phyloP scores from a whole-genome alignment of 2,113 vertebrate species.

The Seriola rivoliana region DNA sequence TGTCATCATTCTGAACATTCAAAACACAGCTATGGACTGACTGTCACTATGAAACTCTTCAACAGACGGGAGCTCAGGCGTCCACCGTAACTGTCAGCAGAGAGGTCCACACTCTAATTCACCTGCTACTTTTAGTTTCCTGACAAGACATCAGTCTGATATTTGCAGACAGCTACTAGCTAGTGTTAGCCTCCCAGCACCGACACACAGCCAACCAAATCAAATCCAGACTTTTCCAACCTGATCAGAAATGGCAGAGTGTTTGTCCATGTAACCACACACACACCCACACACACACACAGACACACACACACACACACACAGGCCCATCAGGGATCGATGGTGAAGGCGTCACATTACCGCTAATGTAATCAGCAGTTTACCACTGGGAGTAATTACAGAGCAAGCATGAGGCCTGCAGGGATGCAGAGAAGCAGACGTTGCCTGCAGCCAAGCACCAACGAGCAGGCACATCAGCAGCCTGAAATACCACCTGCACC shows the following conservation, averaged over 20 bases:
- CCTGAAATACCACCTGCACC: background rate
- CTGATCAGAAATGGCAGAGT: background rate
- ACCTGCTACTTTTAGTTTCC: no score
- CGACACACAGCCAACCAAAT: background rate
- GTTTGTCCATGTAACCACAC: background rate
- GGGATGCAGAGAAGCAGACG: slow-evolving; percentile 39
- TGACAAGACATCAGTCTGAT: no score
- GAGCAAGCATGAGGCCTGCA: slow-evolving; percentile 20
- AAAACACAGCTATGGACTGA: no score
- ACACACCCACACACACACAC: slow-evolving; percentile 3
- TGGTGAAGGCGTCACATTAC: slow-evolving; percentile 57
- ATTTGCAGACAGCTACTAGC: no score
- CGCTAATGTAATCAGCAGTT: slow-evolving; percentile 59
- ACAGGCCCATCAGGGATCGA: slow-evolving; percentile 11
- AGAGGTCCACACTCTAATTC: no score
- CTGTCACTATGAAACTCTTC: no score
- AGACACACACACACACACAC: background rate
- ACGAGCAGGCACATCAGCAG: slow-evolving; percentile 38
- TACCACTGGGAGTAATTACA: slow-evolving; percentile 62
- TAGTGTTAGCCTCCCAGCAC: no score
- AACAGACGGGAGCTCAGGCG: no score
- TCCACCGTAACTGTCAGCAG: no score
- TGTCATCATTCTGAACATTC: no score
- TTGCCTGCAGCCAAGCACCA: background rate
- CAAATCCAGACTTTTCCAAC: background rate